A percentile compares a stretch with the other conserved stretches of the same genome.
Conservation (phyloP, 2,113 vertebrate species). For the Albula goreensis region DNA sequence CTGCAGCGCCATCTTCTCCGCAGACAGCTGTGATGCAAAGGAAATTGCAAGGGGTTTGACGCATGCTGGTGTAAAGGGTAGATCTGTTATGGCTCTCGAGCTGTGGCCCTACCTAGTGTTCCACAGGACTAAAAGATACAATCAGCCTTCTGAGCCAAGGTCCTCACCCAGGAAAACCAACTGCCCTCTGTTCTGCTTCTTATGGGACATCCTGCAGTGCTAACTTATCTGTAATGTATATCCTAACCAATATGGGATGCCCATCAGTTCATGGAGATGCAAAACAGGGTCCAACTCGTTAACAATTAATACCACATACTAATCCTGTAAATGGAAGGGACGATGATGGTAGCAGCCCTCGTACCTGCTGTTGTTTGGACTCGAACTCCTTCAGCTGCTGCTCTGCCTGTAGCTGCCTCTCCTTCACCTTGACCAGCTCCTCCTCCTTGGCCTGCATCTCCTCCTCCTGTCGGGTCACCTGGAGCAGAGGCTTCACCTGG, state of each 20-base stretch:
- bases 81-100: too few relatives aligned
- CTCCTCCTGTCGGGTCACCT: constrained; percentile 95
- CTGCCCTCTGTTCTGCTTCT: too few relatives aligned
- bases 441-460: constrained; percentile 96
- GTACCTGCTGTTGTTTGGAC: constrained; percentile 84
- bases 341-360: not conserved
- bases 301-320: not conserved
- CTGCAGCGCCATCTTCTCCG: constrained; percentile 92
- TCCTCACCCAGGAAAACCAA: too few relatives aligned
- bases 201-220: too few relatives aligned
- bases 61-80: not conserved
- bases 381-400: constrained; percentile 82
- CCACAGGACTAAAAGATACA: too few relatives aligned
- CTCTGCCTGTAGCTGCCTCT: constrained; percentile 84
- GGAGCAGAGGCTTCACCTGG: constrained; percentile 94
- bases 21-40: constrained; percentile 67
- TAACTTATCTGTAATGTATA: too few relatives aligned
- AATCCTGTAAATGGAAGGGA: too few relatives aligned
- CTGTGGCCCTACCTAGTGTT: too few relatives aligned
- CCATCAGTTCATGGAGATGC: too few relatives aligned
- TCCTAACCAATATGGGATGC: too few relatives aligned
- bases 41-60: not conserved
- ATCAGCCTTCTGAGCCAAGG: too few relatives aligned
- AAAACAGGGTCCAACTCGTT: too few relatives aligned
- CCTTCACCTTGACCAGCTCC: constrained; percentile 85